A percentile compares a stretch with the other conserved stretches of the same genome.
phyloP scores from a whole-genome alignment of 2,888 invertebrate species.

The Acronicta psi region DNA sequence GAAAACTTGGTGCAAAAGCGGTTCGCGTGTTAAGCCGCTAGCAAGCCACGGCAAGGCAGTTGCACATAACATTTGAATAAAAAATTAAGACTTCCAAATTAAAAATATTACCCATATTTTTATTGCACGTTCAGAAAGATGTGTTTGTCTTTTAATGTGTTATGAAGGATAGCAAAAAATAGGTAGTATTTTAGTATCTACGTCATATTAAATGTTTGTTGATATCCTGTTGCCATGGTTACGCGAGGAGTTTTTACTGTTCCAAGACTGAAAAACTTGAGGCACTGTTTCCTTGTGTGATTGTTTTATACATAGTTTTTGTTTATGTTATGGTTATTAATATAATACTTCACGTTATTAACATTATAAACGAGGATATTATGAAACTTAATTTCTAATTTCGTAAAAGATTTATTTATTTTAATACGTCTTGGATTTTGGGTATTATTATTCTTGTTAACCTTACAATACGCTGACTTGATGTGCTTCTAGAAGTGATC shows the following conservation, averaged over 20 bases:
- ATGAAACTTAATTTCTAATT: no score
- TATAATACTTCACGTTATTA: no score
- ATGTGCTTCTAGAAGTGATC: background rate
- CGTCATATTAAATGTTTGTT: constrained; percentile 38
- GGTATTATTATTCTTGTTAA: background rate
- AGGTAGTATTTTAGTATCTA: constrained; percentile 7
- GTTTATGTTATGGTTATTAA: background rate
- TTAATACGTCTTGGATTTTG: background rate
- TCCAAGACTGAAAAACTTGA: constrained; percentile 5
- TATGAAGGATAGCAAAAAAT: constrained; percentile 11
- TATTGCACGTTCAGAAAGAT: background rate
- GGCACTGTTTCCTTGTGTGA: background rate
- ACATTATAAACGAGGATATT: no score
- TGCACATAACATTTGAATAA: constrained; percentile 71
- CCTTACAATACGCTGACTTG: background rate
- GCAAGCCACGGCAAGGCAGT: constrained; percentile 76
- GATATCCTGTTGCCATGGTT: constrained; percentile 42
- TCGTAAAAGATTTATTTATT: no score
- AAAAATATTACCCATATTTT: background rate
- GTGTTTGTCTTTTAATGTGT: constrained; percentile 9
- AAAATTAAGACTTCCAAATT: constrained; percentile 10
- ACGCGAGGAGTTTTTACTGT: constrained; percentile 23
- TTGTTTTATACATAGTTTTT: constrained; percentile 3
- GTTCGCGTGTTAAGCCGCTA: constrained; percentile 81
- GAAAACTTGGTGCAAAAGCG: constrained; percentile 80